Conservation (phyloP, 2,113 vertebrate genomes). For the Gnathonemus echidnorhynchus region DNA sequence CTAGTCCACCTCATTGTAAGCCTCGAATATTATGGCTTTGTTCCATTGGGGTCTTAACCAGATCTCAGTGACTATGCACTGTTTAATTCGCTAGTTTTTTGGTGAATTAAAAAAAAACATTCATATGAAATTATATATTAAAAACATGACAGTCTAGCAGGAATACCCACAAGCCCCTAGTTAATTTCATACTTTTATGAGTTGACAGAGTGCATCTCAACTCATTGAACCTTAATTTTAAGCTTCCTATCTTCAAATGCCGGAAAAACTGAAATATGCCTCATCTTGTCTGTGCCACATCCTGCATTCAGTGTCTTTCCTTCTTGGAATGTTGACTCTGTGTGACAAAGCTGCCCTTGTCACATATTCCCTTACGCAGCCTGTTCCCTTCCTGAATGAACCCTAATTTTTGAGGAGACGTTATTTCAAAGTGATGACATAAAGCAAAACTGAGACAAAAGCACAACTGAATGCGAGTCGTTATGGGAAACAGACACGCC, state of each 20-base stretch:
- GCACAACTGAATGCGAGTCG: background rate
- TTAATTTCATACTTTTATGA: background rate
- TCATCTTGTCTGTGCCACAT: background rate
- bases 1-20: background rate
- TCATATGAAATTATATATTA: background rate
- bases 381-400: background rate
- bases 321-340: background rate
- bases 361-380: background rate
- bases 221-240: background rate
- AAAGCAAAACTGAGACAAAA: background rate
- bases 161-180: background rate
- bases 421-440: background rate
- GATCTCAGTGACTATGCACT: background rate
- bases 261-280: background rate
- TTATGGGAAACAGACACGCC: background rate
- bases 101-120: background rate
- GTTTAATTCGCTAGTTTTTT: background rate
- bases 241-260: background rate
- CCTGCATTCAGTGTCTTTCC: background rate
- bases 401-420: background rate
- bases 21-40: background rate
- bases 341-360: background rate
- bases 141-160: background rate
- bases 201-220: background rate
- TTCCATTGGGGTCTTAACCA: background rate